Base-by-base conservation (phyloP, 2,797 vertebrate species). In the Kryptopterus vitreolus region DNA sequence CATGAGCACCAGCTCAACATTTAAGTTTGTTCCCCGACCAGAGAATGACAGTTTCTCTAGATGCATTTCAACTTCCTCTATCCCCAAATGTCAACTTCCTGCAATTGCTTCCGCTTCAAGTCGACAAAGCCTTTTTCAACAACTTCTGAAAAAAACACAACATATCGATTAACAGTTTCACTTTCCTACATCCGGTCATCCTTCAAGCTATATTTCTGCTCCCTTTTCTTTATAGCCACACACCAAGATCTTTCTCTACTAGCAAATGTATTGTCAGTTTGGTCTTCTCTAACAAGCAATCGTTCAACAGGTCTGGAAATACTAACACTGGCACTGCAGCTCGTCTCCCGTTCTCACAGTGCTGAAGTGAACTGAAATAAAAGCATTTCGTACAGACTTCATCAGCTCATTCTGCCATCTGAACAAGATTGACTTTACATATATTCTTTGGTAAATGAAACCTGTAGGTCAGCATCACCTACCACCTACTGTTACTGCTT, bases 61-160 rank as follows among this genome's bases (percentile, higher is more conserved):
- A 87, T 88, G 81, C 77, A 78, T 20, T 82, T 86, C 77, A 82
- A 93, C 90, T 90, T 92, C 83, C 91, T 90, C 88, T 78, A 33
- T 52, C 35, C 59, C 46, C 0, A n/a, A 81, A 83, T 1, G 38
- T 87, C 89, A 31, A 91, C 91, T 89, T 93, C 79, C 89, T 83
- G 71, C 85, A 90, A 86, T 81, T 82, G 12, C 35, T 46, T 83
- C 73, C 1, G 61, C 76, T 80, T 62, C 68, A 75, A 46, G 18
- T 65, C 62, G 61, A 55, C 70, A 4, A 46, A 74, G 29, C n/a
- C 69, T 53, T 53, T 53, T 52, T 52, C 46, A 53, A 13, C 29
- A 48, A 24, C 13, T 24, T 52, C 69, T 53, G 29, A 71, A 53
- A 48, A 6, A 71, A 73, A 72, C 3, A 50, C 29, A 33, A 31